These are phyloP conservation scores for Meliscaeva auricollis DNA, from an alignment of 2,888 invertebrate species.

Conservation along the genomic window DNA sequence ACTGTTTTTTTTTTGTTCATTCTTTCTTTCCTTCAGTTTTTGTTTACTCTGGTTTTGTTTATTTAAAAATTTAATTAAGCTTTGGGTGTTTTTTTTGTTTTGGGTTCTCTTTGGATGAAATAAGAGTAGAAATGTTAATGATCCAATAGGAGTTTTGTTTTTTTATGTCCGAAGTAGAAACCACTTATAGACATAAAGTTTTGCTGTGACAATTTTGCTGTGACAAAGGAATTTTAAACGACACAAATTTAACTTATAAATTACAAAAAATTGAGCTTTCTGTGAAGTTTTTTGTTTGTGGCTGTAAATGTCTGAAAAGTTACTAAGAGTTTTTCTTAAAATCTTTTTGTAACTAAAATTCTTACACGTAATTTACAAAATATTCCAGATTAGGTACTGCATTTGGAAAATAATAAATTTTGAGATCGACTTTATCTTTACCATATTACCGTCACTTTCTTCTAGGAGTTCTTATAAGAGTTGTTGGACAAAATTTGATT, in stretches of 20 bases:
- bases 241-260: neutral
- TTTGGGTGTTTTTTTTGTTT: neutral
- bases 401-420: too few species aligned
- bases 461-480: too few species aligned
- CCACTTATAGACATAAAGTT: constrained; percentile 4
- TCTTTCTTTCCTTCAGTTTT: neutral
- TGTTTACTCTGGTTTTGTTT: neutral
- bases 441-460: too few species aligned
- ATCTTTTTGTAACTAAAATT: too few species aligned
- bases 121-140: constrained; percentile 9
- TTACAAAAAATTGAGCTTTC: neutral
- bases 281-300: too few species aligned
- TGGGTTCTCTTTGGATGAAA: neutral
- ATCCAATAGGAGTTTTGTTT: neutral
- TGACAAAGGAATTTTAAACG: constrained; percentile 18
- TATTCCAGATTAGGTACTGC: too few species aligned
- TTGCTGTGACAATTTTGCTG: constrained; percentile 4
- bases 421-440: too few species aligned
- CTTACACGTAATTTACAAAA: too few species aligned
- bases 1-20: neutral
- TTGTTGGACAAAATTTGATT: too few species aligned
- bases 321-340: too few species aligned
- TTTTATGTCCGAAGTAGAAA: constrained; percentile 7
- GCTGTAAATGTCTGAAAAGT: neutral
- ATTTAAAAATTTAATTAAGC: constrained; percentile 25